These are phyloP conservation scores for Selene dorsalis DNA, from an alignment of 2,797 vertebrate species.

Conservation along the genomic window DNA sequence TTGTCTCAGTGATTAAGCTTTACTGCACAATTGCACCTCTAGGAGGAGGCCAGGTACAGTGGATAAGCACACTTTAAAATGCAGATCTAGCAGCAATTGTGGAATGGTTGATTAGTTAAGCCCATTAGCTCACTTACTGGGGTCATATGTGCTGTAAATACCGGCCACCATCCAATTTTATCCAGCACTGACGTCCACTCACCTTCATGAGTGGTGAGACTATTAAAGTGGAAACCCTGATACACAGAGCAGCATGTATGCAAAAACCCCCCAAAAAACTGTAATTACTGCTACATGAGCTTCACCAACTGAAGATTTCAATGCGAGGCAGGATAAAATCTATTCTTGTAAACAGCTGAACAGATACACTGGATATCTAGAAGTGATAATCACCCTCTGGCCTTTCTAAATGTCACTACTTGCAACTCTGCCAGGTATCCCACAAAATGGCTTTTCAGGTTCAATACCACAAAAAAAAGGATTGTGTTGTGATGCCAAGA, in stretches of 20 bases:
- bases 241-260: not conserved
- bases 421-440: conserved; percentile 15
- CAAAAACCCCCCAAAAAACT: not conserved
- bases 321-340: not conserved
- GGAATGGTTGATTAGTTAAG: not conserved
- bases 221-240: not conserved
- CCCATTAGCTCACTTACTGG: conserved; percentile 20
- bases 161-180: not conserved
- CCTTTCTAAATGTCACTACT: not conserved
- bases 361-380: not conserved
- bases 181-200: not conserved
- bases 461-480: conserved; percentile 11
- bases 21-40: conserved; percentile 33
- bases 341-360: not conserved
- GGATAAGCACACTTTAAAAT: not conserved
- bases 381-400: not conserved
- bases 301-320: not conserved
- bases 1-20: conserved; percentile 1
- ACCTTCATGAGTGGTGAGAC: not conserved
- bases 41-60: conserved; percentile 22
- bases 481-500: conserved; percentile 22
- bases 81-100: not conserved
- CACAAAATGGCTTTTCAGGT: conserved; percentile 17
- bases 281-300: conserved; percentile 3
- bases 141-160: not conserved